Percentiles rank a stretch among this genome's conserved stretches.
Evolutionary conservation across 2,113 vertebrate genomes (phyloP).

Genomic region (Zosterops hypoxanthus): DNA sequence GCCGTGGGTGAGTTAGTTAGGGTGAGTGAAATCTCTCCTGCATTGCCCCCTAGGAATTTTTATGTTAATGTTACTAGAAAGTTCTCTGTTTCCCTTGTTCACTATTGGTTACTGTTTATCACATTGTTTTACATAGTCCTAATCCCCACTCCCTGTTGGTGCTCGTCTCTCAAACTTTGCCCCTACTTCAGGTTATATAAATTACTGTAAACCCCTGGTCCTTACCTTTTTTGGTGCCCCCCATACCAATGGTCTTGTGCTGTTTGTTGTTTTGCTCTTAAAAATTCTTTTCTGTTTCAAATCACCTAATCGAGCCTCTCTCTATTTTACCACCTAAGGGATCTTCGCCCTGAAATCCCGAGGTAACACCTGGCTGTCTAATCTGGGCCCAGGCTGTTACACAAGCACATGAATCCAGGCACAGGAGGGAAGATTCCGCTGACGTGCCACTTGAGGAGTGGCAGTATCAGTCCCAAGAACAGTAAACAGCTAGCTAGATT

Average conservation of each 20-base stretch:
- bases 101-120: not conserved
- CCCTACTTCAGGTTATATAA: not conserved
- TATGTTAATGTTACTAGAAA: not conserved
- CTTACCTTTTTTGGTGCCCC: not conserved
- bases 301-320: not conserved
- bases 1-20: not conserved
- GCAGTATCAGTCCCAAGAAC: not conserved
- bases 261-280: not conserved
- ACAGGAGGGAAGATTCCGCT: not conserved
- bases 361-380: not conserved
- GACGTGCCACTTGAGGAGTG: fast-evolving
- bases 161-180: not conserved
- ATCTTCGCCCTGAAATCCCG: not conserved
- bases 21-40: not conserved
- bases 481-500: not conserved
- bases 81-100: not conserved
- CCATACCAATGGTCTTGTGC: not conserved
- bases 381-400: not conserved
- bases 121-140: not conserved
- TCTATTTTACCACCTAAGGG: not conserved
- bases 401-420: not conserved
- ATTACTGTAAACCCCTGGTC: not conserved
- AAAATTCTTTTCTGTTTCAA: not conserved
- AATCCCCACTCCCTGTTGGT: not conserved
- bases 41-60: not conserved